Base-by-base conservation (phyloP, 2,888 invertebrate species). In the Celastrina argiolus region DNA sequence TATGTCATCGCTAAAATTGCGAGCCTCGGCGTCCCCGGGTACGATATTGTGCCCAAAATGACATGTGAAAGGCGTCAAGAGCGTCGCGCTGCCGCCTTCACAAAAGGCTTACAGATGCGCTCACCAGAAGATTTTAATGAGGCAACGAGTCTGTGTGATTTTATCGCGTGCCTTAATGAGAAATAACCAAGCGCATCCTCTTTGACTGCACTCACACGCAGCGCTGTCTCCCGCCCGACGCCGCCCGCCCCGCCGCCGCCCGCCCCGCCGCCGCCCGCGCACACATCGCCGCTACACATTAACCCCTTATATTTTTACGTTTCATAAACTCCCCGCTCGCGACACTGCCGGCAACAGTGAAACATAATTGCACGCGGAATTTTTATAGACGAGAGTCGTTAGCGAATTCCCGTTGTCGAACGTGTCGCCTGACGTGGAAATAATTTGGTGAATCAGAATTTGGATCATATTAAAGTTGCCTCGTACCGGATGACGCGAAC, bases 111-210 rank as follows among this genome's bases (percentile, higher is more conserved):
- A 88, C 88, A 88, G 88, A 88, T 87, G 87, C 90, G 89, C 83
- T 84, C 83, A 87, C 89, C 91, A 90, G 90, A 91, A 91, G 88
- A 90, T 91, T 91, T 91, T 91, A 91, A 91, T 91, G 91, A 91
- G 90, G 90, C 88, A 88, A 89, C 90, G 86, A 89, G 85, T 88
- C 87, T 88, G 87, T 88, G 87, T 87, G 89, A 90, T 90, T 91
- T 89, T 88, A 89, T 91, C 88, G 88, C 86, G 84, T 86, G 85
- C 86, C 78, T 80, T 89, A 89, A 90, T 90, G 89, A 91, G 87
- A 89, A 90, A 89, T 90, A 90, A 91, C 89, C 88, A 86, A 87
- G 88, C 88, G 85, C 88, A 84, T 88, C 86, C 87, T 85, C 86
- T 89, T 88, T 88, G 85, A 85, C 83, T 84, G 82, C 81, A 80